Conservation (phyloP, 2,797 vertebrate genomes). For the Macrochelys suwanniensis region DNA sequence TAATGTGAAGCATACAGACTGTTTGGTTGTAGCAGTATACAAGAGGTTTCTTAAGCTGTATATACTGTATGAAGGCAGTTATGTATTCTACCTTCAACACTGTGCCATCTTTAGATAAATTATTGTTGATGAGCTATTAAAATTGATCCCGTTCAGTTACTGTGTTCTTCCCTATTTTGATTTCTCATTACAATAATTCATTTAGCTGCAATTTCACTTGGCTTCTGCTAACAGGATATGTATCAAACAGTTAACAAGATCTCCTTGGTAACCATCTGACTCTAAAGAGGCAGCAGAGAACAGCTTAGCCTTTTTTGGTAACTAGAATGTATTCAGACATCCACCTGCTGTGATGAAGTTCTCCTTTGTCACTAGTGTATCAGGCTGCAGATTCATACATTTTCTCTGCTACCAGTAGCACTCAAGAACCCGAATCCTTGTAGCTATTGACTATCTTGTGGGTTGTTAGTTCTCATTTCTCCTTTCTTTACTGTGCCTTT, state of each 20-base stretch:
- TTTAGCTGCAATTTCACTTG: background rate
- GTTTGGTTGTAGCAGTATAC: background rate
- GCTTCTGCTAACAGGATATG: constrained; percentile 3
- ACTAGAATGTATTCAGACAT: background rate
- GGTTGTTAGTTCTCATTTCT: background rate
- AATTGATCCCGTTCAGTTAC: background rate
- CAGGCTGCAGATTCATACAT: background rate
- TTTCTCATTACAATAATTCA: constrained; percentile 23
- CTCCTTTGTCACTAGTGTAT: background rate
- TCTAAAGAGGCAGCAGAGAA: background rate
- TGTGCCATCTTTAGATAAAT: background rate
- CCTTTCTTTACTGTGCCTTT: background rate
- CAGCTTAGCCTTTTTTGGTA: background rate
- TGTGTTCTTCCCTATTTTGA: constrained; percentile 14
- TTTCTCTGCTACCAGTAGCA: background rate
- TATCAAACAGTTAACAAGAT: background rate
- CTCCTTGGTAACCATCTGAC: constrained; percentile 24
- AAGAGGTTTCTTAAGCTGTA: background rate
- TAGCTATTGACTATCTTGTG: background rate
- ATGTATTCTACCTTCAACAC: background rate
- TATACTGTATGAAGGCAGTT: background rate
- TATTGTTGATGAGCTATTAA: background rate
- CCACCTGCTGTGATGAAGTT: background rate
- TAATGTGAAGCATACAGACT: background rate
- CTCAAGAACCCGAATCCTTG: background rate